Evolutionary conservation across 2,797 vertebrate genomes (phyloP).

Genomic region (Rachycentron canadum): DNA sequence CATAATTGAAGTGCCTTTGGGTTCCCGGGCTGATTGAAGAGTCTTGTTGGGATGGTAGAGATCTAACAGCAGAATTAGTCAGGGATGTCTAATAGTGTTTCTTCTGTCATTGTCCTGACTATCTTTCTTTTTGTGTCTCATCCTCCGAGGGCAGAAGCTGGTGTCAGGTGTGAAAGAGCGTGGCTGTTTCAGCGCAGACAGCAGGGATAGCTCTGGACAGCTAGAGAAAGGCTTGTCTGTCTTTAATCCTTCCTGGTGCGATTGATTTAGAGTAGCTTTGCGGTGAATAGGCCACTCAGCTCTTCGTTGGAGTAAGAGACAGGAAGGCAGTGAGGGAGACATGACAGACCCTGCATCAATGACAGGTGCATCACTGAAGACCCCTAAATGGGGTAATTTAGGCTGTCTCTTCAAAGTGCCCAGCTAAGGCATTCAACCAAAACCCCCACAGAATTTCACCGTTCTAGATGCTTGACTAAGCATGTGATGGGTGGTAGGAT

Average conservation of each 20-base stretch:
- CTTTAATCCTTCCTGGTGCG: slow-evolving; percentile 72
- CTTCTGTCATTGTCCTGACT: slow-evolving; percentile 33
- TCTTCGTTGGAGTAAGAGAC: slow-evolving; percentile 41
- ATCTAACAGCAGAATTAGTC: slow-evolving; percentile 75
- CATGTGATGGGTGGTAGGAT: slow-evolving; percentile 43
- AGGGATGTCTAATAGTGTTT: slow-evolving; percentile 64
- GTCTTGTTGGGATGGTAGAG: slow-evolving; percentile 69
- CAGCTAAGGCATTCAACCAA: slow-evolving; percentile 35
- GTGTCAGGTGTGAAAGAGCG: slow-evolving; percentile 66
- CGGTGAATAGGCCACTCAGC: slow-evolving; percentile 69
- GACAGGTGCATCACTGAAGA: slow-evolving; percentile 53
- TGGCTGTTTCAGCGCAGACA: slow-evolving; percentile 53
- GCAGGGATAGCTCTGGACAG: slow-evolving; percentile 59
- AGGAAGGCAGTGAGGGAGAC: slow-evolving; percentile 37
- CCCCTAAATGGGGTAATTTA: slow-evolving; percentile 41
- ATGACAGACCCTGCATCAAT: slow-evolving; percentile 42
- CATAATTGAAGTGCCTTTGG: slow-evolving; percentile 78
- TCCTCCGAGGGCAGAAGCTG: slow-evolving; percentile 41
- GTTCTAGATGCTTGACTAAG: slow-evolving; percentile 49
- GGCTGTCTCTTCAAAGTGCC: slow-evolving; percentile 21
- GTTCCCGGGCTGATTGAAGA: slow-evolving; percentile 71
- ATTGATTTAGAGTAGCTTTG: slow-evolving; percentile 83
- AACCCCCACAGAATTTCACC: slow-evolving; percentile 41
- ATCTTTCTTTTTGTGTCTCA: slow-evolving; percentile 34
- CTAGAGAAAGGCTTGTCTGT: slow-evolving; percentile 70